phyloP scores from a whole-genome alignment of 1,140 invertebrate species.

The Chionoecetes opilio region DNA sequence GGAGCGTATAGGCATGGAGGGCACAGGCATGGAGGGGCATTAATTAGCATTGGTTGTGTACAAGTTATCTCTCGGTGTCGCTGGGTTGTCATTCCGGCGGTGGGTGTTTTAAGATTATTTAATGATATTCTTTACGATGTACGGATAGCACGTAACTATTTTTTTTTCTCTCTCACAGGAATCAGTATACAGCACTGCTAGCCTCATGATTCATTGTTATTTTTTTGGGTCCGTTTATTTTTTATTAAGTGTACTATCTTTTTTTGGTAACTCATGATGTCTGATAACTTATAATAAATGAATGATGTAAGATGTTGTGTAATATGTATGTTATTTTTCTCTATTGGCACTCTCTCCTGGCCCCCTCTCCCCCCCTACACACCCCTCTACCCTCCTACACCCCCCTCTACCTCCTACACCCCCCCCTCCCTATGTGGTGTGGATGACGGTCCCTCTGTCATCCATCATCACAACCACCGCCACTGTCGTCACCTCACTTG shows the following conservation, averaged over 20 bases:
- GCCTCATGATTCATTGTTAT: neutral
- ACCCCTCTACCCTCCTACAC: neutral
- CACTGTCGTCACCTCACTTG: no score
- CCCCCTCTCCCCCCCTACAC: neutral
- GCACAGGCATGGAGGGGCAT: neutral
- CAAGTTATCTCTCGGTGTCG: neutral
- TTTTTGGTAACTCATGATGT: neutral
- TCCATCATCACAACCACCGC: no score
- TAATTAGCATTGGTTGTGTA: neutral
- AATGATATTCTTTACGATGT: neutral
- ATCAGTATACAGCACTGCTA: neutral
- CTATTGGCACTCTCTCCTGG: neutral
- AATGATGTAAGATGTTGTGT: neutral
- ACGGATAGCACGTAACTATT: neutral
- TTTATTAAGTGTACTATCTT: neutral
- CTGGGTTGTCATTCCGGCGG: neutral
- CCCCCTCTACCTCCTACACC: neutral
- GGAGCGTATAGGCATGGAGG: neutral
- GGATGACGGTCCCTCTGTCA: no score
- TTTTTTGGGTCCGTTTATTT: no score
- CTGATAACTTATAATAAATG: constrained; percentile 12
- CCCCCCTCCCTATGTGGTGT: neutral
- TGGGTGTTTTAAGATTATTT: neutral
- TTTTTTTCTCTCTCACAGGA: neutral
- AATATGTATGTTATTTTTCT: constrained; percentile 16